Evolutionary conservation across 2,797 vertebrate genomes (phyloP).

Genomic region (Microhierax caerulescens): DNA sequence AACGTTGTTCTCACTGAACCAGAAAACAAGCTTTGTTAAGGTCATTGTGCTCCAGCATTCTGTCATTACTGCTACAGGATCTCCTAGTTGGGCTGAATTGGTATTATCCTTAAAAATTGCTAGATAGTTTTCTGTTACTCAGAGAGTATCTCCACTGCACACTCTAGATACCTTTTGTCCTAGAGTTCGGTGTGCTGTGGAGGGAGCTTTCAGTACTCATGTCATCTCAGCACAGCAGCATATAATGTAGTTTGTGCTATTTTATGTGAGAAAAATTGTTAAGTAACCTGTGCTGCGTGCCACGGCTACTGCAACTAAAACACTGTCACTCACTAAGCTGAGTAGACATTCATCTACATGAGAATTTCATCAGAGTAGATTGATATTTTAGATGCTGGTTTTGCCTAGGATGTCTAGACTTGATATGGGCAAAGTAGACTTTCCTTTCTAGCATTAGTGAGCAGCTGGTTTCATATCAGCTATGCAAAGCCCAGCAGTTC

Average conservation of each 20-base stretch:
- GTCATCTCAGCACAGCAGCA: not conserved
- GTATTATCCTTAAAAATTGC: not conserved
- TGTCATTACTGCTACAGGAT: not conserved
- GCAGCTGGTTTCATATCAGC: not conserved
- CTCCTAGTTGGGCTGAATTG: not conserved
- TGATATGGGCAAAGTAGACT: not conserved
- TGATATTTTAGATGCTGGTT: not conserved
- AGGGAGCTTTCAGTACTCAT: not conserved
- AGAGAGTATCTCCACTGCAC: rapidly evolving
- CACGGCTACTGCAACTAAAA: not conserved
- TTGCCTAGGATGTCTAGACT: not conserved
- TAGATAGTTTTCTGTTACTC: not conserved
- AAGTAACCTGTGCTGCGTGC: not conserved
- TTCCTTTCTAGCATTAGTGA: not conserved
- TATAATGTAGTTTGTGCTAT: not conserved
- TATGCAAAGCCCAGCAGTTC: not conserved
- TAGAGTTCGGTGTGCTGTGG: not conserved
- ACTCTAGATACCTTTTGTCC: not conserved
- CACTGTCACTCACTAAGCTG: not conserved
- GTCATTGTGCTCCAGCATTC: not conserved
- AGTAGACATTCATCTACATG: no score
- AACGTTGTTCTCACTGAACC: not conserved
- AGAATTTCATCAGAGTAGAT: not conserved
- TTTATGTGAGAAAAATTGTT: not conserved
- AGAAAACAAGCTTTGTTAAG: not conserved